Percentiles rank a stretch among this genome's conserved stretches.
Conservation (phyloP, 1,140 invertebrate species). For the Mercenaria mercenaria region DNA sequence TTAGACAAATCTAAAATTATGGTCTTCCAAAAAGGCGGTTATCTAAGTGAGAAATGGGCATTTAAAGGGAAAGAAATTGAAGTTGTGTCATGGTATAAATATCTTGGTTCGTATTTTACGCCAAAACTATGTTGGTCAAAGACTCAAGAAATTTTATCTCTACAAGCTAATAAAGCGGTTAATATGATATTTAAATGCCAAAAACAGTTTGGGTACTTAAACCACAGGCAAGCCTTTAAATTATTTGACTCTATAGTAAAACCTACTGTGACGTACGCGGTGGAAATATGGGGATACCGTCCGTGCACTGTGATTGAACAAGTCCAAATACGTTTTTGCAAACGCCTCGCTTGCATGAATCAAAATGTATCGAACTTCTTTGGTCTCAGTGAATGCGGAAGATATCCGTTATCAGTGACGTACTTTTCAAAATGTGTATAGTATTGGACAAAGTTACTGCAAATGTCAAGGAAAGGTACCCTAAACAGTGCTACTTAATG, state of each 20-base stretch:
- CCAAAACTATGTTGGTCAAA: slow-evolving; percentile 32
- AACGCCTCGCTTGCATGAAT: slow-evolving; percentile 1
- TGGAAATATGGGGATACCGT: slow-evolving; percentile 47
- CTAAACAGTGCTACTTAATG: slow-evolving; percentile 40
- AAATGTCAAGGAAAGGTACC: slow-evolving; percentile 36
- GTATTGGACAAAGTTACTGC: slow-evolving; percentile 36
- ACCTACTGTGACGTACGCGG: slow-evolving; percentile 34
- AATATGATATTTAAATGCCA: neutral
- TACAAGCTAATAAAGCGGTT: slow-evolving; percentile 24
- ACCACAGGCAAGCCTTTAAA: slow-evolving; percentile 1
- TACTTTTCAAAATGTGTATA: too few relatives aligned
- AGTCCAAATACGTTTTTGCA: slow-evolving; percentile 34
- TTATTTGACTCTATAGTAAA: slow-evolving; percentile 27
- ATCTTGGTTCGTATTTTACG: slow-evolving; percentile 47
- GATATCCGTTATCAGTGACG: too few relatives aligned
- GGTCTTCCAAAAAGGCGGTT: slow-evolving; percentile 31
- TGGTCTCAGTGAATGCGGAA: slow-evolving; percentile 27
- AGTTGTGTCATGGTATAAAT: slow-evolving; percentile 41
- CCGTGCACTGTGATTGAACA: slow-evolving; percentile 4
- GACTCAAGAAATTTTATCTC: neutral
- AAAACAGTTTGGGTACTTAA: neutral
- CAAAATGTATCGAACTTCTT: neutral
- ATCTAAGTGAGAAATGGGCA: slow-evolving; percentile 11
- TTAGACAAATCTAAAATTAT: slow-evolving; percentile 40
- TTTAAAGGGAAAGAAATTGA: slow-evolving; percentile 16